Base-by-base conservation (phyloP, 2,797 vertebrate species). In the Oryzias dopingdopingensis region DNA sequence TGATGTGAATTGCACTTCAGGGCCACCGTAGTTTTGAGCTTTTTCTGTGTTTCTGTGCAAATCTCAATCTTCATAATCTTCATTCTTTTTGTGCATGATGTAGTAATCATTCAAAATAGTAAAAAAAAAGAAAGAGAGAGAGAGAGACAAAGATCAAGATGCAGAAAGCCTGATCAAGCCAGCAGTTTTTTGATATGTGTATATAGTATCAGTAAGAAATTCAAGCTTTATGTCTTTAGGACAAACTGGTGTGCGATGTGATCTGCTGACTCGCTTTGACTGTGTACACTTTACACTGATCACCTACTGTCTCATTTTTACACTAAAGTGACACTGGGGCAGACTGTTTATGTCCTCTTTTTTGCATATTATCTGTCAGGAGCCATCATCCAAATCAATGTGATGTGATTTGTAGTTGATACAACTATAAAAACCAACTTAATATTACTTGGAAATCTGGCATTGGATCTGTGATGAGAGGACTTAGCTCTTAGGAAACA, bases 401-500 rank as follows among this genome's bases (percentile, higher is more conserved):
- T 74, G 77, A 83, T 59, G 42, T n/a, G 52, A 68, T 67, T 45
- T 65, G 52, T 68, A 75, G 78, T 66, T 49, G 64, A 69, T 65
- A 44, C 44, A 2, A 32, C 56, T 71, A 64, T 50, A 60, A 32
- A 32, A 10, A 32, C 2, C 29, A 32, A 12, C 8, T 26, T 26
- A 26, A 26, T 26, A 26, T 26, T 5, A 26, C 24, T 32, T 32
- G 29, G 29, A 8, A 32, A 12, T 12, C 29, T 32, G 12, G 29
- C 29, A 32, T 10, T 29, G 67, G 53, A 59, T 47, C 29, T 46
- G 20, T 59, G 52, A 63, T 67, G 80, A 64, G 52, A 42, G 23
- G 45, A 42, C 59, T 49, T 60, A 86, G 86, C 83, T 88, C 76
- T 69, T 83, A 84, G 83, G 84, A 86, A 78, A 79, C 75, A 77